Conservation (phyloP, 2,797 vertebrate species). For the Pseudochirops cupreus region DNA sequence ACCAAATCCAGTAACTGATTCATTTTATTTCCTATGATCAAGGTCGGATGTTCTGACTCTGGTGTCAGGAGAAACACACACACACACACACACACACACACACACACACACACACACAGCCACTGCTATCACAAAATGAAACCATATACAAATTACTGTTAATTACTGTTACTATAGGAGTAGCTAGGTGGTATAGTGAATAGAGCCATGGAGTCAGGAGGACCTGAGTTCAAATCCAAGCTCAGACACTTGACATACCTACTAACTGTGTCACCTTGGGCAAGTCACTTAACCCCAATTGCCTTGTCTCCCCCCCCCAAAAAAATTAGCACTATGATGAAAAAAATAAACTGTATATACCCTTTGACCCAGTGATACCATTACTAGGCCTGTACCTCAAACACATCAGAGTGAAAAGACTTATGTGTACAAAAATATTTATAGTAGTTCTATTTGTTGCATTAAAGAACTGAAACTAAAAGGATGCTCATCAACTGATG, state of each 20-base stretch:
- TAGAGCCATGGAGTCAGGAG: no score
- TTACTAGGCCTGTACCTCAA: neutral
- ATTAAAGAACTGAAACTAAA: neutral
- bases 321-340: neutral
- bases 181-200: no score
- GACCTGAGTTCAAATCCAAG: no score
- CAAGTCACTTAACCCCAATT: no score
- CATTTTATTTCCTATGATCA: neutral
- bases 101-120: neutral
- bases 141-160: neutral
- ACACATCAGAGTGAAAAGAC: neutral
- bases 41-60: neutral
- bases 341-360: neutral
- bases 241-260: no score
- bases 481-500: neutral
- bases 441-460: neutral
- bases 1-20: neutral
- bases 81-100: neutral
- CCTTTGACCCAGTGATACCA: neutral
- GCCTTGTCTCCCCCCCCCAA: no score
- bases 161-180: neutral
- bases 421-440: neutral
- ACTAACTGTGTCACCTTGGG: no score
- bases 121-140: neutral
- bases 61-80: neutral